A percentile compares a stretch with the other conserved stretches of the same genome.
phyloP scores from a whole-genome alignment of 2,797 vertebrate species.

The Lindbergichthys nudifrons region DNA sequence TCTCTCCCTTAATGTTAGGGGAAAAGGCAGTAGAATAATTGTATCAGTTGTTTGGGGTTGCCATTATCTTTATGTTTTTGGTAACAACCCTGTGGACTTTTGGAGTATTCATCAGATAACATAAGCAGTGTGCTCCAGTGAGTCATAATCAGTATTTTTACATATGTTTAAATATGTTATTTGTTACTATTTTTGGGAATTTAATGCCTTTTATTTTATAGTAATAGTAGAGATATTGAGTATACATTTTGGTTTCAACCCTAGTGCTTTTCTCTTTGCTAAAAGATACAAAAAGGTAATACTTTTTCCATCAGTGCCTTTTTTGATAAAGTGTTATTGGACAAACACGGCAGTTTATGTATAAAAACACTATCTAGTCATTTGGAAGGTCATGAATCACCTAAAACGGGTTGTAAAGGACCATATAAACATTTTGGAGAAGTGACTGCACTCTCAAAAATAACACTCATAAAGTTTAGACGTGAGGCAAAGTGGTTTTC shows the following conservation, averaged over 20 bases:
- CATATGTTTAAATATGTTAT: background rate
- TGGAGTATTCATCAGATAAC: background rate
- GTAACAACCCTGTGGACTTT: background rate
- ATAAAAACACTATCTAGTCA: background rate
- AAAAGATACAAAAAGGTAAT: background rate
- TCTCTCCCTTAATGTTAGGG: background rate
- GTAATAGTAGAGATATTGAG: background rate
- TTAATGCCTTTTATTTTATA: too few species aligned
- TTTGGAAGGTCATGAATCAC: background rate
- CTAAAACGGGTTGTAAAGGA: background rate
- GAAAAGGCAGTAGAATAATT: background rate
- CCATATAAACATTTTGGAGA: background rate
- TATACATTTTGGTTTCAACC: background rate
- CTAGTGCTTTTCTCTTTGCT: background rate
- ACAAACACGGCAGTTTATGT: background rate
- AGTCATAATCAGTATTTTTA: background rate
- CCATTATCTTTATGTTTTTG: background rate
- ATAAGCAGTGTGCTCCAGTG: background rate
- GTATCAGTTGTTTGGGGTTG: background rate
- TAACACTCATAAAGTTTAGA: background rate
- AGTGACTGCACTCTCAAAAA: background rate
- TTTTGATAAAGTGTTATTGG: background rate
- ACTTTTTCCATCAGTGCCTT: background rate
- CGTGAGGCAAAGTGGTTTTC: background rate
- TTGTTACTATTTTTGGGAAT: background rate